These are phyloP conservation scores for Rousettus madagascariensis DNA, from an alignment of 2,797 vertebrate genomes.

Conservation along the genomic window DNA sequence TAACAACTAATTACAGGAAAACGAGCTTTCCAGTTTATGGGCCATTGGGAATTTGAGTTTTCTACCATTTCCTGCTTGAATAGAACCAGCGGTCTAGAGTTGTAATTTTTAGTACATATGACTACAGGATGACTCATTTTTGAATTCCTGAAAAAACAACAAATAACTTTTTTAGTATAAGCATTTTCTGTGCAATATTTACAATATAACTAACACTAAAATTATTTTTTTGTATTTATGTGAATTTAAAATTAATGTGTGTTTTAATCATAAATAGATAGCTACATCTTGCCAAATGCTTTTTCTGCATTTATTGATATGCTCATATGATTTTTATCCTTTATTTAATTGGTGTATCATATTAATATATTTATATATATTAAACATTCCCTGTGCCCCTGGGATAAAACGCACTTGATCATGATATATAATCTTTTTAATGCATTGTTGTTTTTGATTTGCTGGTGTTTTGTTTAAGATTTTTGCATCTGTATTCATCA, in stretches of 20 bases:
- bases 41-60: not conserved
- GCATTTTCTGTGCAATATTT: not conserved
- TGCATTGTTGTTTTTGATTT: no score
- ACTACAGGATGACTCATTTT: not conserved
- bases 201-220: not conserved
- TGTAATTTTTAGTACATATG: not conserved
- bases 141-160: not conserved
- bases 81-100: not conserved
- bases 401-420: no score
- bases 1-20: not conserved
- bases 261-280: no score
- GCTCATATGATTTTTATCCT: no score
- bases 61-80: not conserved
- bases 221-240: not conserved
- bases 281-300: no score
- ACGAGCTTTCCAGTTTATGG: not conserved
- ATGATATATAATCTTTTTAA: no score
- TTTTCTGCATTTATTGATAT: no score
- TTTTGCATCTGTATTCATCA: no score
- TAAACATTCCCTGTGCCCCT: no score
- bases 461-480: no score
- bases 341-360: no score
- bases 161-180: not conserved
- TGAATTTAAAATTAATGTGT: not conserved
- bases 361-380: no score